Percentiles rank a stretch among this genome's conserved stretches.
These are phyloP conservation scores for Eupithecia exiguata DNA, from an alignment of 2,888 invertebrate species.

Conservation along the genomic window DNA sequence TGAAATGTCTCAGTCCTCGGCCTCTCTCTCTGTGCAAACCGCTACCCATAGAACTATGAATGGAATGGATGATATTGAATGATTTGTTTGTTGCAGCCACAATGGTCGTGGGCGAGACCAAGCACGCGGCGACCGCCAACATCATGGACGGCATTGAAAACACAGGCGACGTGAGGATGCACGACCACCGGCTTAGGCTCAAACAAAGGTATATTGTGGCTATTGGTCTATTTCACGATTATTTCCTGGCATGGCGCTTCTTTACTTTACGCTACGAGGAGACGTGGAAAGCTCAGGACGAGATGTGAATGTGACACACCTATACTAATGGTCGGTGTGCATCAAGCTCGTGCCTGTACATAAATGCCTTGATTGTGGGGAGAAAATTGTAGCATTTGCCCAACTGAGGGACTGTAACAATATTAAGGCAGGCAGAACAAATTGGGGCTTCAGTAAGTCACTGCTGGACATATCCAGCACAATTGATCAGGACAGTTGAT, in stretches of 20 bases:
- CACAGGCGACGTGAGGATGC: conserved; percentile 94
- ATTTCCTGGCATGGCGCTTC: not conserved
- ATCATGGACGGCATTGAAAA: conserved; percentile 96
- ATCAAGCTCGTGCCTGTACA: not conserved
- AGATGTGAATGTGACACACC: not conserved
- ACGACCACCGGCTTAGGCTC: conserved; percentile 94
- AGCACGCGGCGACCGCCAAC: conserved; percentile 87
- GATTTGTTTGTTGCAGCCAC: conserved; percentile 74
- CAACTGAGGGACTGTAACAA: not conserved
- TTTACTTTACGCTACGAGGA: not conserved
- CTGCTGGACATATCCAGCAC: too few relatives aligned
- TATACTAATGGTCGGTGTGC: too few relatives aligned
- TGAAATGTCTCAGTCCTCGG: not conserved
- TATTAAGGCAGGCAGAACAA: too few relatives aligned
- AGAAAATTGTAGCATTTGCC: not conserved
- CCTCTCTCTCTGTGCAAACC: not conserved
- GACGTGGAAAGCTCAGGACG: not conserved
- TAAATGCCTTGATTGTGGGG: too few relatives aligned
- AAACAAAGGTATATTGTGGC: conserved; percentile 88
- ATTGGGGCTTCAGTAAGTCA: too few relatives aligned
- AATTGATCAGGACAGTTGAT: too few relatives aligned
- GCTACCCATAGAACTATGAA: conserved; percentile 15
- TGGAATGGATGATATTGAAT: conserved; percentile 35
- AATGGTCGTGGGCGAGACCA: conserved; percentile 93
- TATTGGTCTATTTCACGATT: not conserved